Evolutionary conservation across 1,140 invertebrate genomes (phyloP).

Genomic region (Cataglyphis hispanica): DNA sequence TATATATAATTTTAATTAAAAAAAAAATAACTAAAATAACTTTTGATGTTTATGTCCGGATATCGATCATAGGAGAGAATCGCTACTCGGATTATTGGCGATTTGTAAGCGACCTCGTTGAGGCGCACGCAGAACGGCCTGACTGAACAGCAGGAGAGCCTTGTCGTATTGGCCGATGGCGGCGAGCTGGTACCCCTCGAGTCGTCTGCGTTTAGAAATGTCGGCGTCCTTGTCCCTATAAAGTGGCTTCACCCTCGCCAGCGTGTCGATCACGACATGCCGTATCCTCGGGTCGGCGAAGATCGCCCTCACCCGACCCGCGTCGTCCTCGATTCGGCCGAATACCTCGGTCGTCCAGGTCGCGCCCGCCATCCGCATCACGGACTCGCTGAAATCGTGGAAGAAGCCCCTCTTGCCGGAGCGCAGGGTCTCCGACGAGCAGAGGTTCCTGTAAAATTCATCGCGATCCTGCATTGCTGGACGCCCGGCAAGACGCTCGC

Average conservation of each 20-base stretch:
- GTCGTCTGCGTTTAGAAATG: conserved; percentile 85
- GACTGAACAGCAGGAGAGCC: conserved; percentile 88
- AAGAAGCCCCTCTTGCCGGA: conserved; percentile 89
- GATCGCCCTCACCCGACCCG: conserved; percentile 85
- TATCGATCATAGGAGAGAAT: background rate
- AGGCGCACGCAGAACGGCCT: conserved; percentile 89
- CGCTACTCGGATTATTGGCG: background rate
- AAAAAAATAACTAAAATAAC: background rate
- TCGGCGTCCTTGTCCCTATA: conserved; percentile 87
- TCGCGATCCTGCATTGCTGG: conserved; percentile 63
- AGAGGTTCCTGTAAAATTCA: conserved; percentile 83
- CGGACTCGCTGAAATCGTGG: conserved; percentile 86
- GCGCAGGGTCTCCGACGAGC: conserved; percentile 88
- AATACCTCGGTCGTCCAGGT: conserved; percentile 87
- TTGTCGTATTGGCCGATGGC: conserved; percentile 86
- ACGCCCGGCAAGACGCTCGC: background rate
- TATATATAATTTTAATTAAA: background rate
- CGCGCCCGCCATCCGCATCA: conserved; percentile 83
- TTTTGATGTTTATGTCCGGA: background rate
- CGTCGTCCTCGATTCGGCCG: conserved; percentile 86
- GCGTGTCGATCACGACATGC: conserved; percentile 85
- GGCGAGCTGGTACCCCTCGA: conserved; percentile 85
- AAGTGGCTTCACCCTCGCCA: conserved; percentile 87
- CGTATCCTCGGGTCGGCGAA: conserved; percentile 87
- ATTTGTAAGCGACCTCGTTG: conserved; percentile 25